Percentiles rank a stretch among this genome's conserved stretches.
These are phyloP conservation scores for Nasonia oneida DNA, from an alignment of 2,888 invertebrate species.

Conservation along the genomic window DNA sequence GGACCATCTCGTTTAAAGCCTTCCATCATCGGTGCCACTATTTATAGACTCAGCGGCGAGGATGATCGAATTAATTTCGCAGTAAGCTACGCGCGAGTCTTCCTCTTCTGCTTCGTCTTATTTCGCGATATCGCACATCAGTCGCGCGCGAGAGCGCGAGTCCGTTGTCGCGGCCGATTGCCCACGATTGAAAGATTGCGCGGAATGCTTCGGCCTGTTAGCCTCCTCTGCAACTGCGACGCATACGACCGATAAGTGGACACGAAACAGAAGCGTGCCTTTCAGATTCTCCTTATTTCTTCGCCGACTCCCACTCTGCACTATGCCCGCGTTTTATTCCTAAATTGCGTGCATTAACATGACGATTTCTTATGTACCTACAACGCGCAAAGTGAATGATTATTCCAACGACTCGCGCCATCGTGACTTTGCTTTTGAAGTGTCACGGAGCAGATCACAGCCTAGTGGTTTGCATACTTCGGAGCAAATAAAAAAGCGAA, in stretches of 20 bases:
- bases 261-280: conserved; percentile 59
- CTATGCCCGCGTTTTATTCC: neutral
- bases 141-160: conserved; percentile 32
- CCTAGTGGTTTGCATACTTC: neutral
- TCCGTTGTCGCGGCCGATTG: conserved; percentile 57
- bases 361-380: neutral
- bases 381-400: neutral
- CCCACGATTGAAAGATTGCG: conserved; percentile 71
- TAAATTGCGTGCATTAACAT: conserved; percentile 12
- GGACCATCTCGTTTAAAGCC: conserved; percentile 78
- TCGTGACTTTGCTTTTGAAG: neutral
- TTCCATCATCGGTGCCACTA: conserved; percentile 77
- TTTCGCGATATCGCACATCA: conserved; percentile 64
- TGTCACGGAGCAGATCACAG: neutral
- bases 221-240: neutral
- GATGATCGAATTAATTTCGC: conserved; percentile 74
- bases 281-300: conserved; percentile 42
- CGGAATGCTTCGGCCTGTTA: conserved; percentile 64
- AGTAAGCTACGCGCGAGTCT: conserved; percentile 7
- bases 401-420: neutral
- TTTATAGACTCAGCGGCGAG: conserved; percentile 70
- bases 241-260: conserved; percentile 44
- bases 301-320: neutral
- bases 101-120: conserved; percentile 53
- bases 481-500: conserved; percentile 67